A percentile compares a stretch with the other conserved stretches of the same genome.
These are phyloP conservation scores for Sclerurus mexicanus DNA, from an alignment of 2,113 vertebrate genomes.

Conservation along the genomic window DNA sequence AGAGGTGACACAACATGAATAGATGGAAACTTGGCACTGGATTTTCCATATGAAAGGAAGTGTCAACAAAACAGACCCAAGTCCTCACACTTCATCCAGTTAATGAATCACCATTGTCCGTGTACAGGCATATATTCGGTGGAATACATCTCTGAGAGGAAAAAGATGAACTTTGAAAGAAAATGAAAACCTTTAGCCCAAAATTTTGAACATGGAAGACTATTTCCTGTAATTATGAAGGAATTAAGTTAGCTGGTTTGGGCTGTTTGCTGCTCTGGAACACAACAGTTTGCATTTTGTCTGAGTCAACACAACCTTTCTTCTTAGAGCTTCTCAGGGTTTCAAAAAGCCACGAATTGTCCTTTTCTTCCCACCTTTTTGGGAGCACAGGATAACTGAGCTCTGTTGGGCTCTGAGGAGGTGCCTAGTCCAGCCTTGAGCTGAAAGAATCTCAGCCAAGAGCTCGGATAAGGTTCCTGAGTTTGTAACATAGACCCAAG, in stretches of 20 bases:
- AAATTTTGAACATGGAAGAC: background rate
- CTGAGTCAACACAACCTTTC: background rate
- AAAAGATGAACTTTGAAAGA: background rate
- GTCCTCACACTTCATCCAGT: background rate
- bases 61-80: slow-evolving; percentile 53
- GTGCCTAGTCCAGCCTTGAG: background rate
- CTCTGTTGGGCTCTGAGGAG: background rate
- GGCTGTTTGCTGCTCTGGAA: background rate
- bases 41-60: slow-evolving; percentile 70
- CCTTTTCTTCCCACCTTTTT: background rate
- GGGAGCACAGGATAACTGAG: background rate
- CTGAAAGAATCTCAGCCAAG: background rate
- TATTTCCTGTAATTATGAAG: background rate
- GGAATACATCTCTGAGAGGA: background rate
- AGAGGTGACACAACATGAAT: slow-evolving; percentile 60
- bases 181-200: background rate
- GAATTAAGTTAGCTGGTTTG: background rate
- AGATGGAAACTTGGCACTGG: background rate
- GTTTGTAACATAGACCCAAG: background rate
- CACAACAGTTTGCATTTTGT: background rate
- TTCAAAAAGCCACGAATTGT: background rate
- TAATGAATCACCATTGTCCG: background rate
- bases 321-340: background rate
- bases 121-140: background rate
- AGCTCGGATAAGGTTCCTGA: background rate